Base-by-base conservation (phyloP, 2,113 vertebrate species). In the Lasiurus cinereus region DNA sequence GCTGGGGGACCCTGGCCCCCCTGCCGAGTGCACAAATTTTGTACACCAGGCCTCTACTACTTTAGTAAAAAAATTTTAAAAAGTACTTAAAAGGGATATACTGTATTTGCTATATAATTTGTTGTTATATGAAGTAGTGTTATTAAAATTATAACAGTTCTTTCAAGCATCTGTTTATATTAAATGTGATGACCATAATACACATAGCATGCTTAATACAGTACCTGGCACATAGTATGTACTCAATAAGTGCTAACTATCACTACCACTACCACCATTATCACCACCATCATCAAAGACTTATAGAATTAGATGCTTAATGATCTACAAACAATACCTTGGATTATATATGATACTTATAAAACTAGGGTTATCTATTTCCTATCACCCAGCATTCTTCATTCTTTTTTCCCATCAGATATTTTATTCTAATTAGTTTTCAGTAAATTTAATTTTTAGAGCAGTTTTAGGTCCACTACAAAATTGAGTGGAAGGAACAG, bases 261-360 rank as follows among this genome's bases (percentile, higher is more conserved):
- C 31, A 74, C 64, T 39, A 74, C 19, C 10, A 69, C 69, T 66
- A 54, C 56, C 36, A 69, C 54, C 43, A 86, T 79, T 39, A 79
- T 64, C 27, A 72, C 56, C 48, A 69, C 54, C n/a, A 94, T 79
- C 50, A 79, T 64, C 33, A 72, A 86, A 66, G 33, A 91, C 36
- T 72, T 80, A 54, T 80, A 70, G 67, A 84, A 56, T 56, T 73
- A 11, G 76, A 21, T 48, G 36, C 69, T 88, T 88, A 78, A 52
- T 88, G 33, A 78, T n/a, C 73, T 62, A 78, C 46, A 89, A 88
- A 46, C 12, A 80, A 72, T n/a, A 90, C 92, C 52, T 88, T 88
- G 62, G 43, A 77, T 88, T 88, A 36, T 73, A 33, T 56, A 10
- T 15, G 21, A 19, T 21, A 22, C 74, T 94, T 74, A 54, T 56